Evolutionary conservation across 2,888 invertebrate species (phyloP).

Genomic region (Eristalis tenax): DNA sequence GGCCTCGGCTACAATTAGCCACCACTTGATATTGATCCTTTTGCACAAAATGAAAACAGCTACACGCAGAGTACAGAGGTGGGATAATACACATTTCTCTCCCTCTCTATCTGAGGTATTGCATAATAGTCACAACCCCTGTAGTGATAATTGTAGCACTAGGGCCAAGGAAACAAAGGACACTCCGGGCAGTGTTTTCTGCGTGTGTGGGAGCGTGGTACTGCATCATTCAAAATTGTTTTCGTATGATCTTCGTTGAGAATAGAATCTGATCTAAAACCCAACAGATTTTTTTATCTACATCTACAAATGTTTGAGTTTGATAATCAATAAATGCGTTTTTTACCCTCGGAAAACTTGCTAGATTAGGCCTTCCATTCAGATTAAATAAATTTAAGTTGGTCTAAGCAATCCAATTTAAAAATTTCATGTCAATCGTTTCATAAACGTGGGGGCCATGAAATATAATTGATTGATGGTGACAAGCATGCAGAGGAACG

Average conservation of each 20-base stretch:
- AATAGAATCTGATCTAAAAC: not conserved
- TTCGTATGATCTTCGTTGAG: not conserved
- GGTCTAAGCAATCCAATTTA: too few relatives aligned
- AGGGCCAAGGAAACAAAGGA: conserved; percentile 11
- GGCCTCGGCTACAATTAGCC: conserved; percentile 56
- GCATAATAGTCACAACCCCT: conserved; percentile 56
- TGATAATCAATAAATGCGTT: too few relatives aligned
- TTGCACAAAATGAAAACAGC: conserved; percentile 30
- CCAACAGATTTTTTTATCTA: not conserved
- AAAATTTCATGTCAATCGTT: too few relatives aligned
- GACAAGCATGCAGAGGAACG: too few relatives aligned
- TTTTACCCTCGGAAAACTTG: too few relatives aligned
- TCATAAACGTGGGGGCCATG: too few relatives aligned
- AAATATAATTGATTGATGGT: too few relatives aligned
- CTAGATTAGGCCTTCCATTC: too few relatives aligned
- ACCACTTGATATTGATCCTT: conserved; percentile 67
- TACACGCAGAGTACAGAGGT: conserved; percentile 47
- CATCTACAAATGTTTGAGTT: not conserved
- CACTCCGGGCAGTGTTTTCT: conserved; percentile 11
- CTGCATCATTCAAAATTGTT: not conserved
- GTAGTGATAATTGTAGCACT: conserved; percentile 62
- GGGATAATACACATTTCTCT: conserved; percentile 11
- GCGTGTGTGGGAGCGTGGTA: conserved; percentile 12
- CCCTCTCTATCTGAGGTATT: conserved; percentile 13
- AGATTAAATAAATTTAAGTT: too few relatives aligned